A percentile compares a stretch with the other conserved stretches of the same genome.
phyloP scores from a whole-genome alignment of 2,113 vertebrate genomes.

The Anguilla japonica region DNA sequence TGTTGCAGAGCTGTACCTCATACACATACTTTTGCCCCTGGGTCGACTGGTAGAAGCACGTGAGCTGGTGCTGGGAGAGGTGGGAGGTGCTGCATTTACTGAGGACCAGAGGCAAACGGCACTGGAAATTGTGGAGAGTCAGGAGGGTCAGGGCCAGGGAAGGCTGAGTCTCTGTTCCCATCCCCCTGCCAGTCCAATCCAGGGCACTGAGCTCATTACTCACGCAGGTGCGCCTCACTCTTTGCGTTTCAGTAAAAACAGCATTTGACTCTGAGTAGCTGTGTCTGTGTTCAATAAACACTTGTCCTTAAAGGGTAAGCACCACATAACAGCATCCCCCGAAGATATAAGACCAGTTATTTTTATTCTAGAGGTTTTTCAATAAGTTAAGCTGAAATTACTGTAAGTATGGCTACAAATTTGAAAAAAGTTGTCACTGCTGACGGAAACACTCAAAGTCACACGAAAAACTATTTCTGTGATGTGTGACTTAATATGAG shows the following conservation, averaged over 20 bases:
- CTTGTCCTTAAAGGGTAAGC: too few species aligned
- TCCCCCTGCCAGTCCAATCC: background rate
- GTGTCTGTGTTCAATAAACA: background rate
- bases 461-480: too few species aligned
- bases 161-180: constrained; percentile 7
- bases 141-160: constrained; percentile 37
- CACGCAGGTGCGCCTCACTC: constrained; percentile 50
- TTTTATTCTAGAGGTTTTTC: too few species aligned
- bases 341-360: too few species aligned
- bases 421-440: too few species aligned
- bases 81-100: constrained; percentile 55
- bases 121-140: constrained; percentile 61
- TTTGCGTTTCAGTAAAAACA: background rate
- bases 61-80: constrained; percentile 64
- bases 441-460: too few species aligned
- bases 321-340: too few species aligned
- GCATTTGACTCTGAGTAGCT: background rate
- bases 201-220: constrained; percentile 9
- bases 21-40: constrained; percentile 78
- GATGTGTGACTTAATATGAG: too few species aligned
- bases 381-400: too few species aligned
- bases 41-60: constrained; percentile 71
- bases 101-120: constrained; percentile 62
- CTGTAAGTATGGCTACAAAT: too few species aligned
- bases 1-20: constrained; percentile 79